Percentiles rank a stretch among this genome's conserved stretches.
phyloP scores from a whole-genome alignment of 2,888 invertebrate species.

The Tinea trinotella region DNA sequence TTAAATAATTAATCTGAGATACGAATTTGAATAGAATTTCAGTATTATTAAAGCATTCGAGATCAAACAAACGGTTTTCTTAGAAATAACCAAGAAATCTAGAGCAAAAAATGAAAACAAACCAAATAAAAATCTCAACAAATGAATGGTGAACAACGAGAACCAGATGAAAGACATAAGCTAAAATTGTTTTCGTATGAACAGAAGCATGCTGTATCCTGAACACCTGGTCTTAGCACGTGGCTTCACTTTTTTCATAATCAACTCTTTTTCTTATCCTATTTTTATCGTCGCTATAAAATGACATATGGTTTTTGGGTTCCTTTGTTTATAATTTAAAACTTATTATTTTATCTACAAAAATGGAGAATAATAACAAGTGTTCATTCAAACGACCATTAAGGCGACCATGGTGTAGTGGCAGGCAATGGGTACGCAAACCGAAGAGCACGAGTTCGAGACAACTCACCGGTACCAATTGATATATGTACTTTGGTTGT shows the following conservation, averaged over 20 bases:
- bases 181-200: neutral
- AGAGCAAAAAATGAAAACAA: neutral
- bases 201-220: conserved; percentile 1
- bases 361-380: too few species aligned
- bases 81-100: neutral
- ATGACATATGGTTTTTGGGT: conserved; percentile 13
- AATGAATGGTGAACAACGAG: neutral
- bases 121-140: neutral
- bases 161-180: conserved; percentile 7
- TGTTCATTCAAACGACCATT: too few species aligned
- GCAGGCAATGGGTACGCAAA: too few species aligned
- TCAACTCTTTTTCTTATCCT: conserved; percentile 15
- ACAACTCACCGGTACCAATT: too few species aligned
- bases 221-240: conserved; percentile 18
- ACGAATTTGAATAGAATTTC: too few species aligned
- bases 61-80: too few species aligned
- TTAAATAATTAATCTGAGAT: too few species aligned
- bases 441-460: too few species aligned
- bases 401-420: too few species aligned
- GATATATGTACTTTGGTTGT: too few species aligned
- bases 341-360: too few species aligned
- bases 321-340: neutral
- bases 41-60: too few species aligned
- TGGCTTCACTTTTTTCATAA: conserved; percentile 15
- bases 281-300: conserved; percentile 2